A percentile compares a stretch with the other conserved stretches of the same genome.
Conservation (phyloP, 2,888 invertebrate species). For the Dynastes maya region DNA sequence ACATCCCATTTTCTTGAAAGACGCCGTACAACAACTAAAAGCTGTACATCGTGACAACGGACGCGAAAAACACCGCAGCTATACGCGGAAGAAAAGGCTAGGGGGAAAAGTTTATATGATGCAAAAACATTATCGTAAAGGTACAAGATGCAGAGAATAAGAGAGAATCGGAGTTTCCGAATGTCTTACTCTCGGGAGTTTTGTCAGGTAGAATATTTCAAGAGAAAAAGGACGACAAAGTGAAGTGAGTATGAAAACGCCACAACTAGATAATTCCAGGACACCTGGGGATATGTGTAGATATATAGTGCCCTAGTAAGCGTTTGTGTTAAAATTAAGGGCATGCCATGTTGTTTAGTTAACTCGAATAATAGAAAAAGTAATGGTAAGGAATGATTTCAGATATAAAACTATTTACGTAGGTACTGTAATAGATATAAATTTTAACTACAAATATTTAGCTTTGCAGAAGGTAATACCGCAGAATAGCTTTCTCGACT, state of each 20-base stretch:
- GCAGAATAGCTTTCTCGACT: no score
- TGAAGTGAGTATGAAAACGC: slow-evolving; percentile 36
- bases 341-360: no score
- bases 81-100: neutral
- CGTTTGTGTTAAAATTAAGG: slow-evolving; percentile 6
- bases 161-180: slow-evolving; percentile 18
- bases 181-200: slow-evolving; percentile 29
- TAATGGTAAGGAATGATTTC: no score
- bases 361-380: no score
- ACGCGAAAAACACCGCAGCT: no score
- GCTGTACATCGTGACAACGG: no score
- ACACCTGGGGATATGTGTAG: slow-evolving; percentile 15
- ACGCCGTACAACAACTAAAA: no score
- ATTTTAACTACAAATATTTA: no score
- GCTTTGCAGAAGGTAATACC: no score
- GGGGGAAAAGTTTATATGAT: slow-evolving; percentile 30
- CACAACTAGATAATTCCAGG: slow-evolving; percentile 1
- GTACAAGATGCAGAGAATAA: neutral
- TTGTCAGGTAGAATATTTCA: slow-evolving; percentile 28
- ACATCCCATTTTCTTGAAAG: no score
- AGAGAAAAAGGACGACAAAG: neutral
- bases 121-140: slow-evolving; percentile 34
- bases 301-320: neutral
- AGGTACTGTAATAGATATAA: no score
- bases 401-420: no score